These are phyloP conservation scores for Tragulus kanchil DNA, from an alignment of 2,113 vertebrate species.

Conservation along the genomic window DNA sequence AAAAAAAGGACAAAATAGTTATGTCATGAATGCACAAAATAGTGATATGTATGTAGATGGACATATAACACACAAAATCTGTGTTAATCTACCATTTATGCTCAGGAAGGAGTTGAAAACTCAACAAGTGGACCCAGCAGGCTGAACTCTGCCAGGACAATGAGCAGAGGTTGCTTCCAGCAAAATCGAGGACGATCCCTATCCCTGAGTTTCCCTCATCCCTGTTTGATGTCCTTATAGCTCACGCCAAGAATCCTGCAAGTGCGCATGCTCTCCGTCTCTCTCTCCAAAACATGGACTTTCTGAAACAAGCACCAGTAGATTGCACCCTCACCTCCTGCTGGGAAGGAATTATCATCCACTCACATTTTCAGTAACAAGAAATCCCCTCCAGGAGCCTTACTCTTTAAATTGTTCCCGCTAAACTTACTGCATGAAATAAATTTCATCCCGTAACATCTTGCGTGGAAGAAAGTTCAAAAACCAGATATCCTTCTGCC, in stretches of 20 bases:
- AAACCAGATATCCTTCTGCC: conserved; percentile 70
- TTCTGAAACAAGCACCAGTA: background rate
- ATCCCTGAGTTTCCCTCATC: rapidly evolving
- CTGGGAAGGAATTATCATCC: background rate
- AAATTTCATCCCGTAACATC: background rate
- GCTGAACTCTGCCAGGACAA: background rate
- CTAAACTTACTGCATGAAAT: conserved; percentile 52
- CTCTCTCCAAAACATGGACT: background rate
- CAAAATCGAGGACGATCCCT: background rate
- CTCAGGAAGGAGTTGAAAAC: background rate
- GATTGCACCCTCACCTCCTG: background rate
- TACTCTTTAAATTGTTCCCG: background rate
- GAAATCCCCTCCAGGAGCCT: background rate
- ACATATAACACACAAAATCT: background rate
- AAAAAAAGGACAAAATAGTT: background rate
- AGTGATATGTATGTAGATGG: background rate
- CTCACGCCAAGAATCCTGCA: background rate
- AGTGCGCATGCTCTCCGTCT: rapidly evolving
- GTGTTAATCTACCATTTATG: background rate
- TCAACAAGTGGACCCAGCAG: background rate
- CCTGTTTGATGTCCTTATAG: background rate
- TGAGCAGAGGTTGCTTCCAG: background rate
- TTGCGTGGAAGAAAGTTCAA: conserved; percentile 50
- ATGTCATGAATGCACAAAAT: background rate
- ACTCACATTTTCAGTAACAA: background rate